Evolutionary conservation across 2,888 invertebrate genomes (phyloP).

Genomic region (Ectemnius continuus): DNA sequence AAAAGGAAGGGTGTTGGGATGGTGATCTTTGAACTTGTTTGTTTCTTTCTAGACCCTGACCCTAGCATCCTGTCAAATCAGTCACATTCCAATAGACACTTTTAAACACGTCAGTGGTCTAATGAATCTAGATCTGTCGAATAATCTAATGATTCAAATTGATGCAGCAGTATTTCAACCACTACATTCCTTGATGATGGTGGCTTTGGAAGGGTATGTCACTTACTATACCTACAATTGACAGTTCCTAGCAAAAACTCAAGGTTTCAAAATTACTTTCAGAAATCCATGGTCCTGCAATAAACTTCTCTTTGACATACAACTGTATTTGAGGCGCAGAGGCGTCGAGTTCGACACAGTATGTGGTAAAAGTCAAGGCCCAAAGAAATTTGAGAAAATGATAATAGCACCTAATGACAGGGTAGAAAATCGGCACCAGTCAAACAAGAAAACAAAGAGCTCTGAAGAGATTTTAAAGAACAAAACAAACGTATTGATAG

Average conservation of each 20-base stretch:
- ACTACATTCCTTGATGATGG: constrained; percentile 52
- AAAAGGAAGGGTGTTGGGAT: no score
- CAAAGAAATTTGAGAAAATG: constrained; percentile 65
- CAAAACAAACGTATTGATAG: neutral
- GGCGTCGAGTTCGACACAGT: constrained; percentile 53
- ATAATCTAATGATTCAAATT: constrained; percentile 68
- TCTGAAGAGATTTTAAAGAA: neutral
- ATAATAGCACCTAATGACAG: constrained; percentile 41
- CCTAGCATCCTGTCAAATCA: constrained; percentile 68
- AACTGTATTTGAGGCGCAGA: constrained; percentile 50
- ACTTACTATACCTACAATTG: constrained; percentile 8
- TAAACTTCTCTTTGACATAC: constrained; percentile 56
- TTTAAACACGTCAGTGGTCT: constrained; percentile 66
- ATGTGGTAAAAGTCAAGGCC: constrained; percentile 39
- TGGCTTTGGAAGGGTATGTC: constrained; percentile 64
- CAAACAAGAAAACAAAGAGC: constrained; percentile 10
- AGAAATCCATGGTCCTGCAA: constrained; percentile 74
- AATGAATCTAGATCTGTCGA: constrained; percentile 69
- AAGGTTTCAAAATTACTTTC: constrained; percentile 30
- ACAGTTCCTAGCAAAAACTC: constrained; percentile 6
- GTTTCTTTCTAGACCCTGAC: constrained; percentile 62
- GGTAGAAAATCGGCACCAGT: constrained; percentile 14
- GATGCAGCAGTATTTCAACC: constrained; percentile 49
- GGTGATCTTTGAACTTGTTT: neutral
- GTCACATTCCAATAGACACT: constrained; percentile 61